Evolutionary conservation across 2,888 invertebrate genomes (phyloP), one percentile per base, ranked within the genome.

Genomic region (Anoplius nigerrimus): DNA sequence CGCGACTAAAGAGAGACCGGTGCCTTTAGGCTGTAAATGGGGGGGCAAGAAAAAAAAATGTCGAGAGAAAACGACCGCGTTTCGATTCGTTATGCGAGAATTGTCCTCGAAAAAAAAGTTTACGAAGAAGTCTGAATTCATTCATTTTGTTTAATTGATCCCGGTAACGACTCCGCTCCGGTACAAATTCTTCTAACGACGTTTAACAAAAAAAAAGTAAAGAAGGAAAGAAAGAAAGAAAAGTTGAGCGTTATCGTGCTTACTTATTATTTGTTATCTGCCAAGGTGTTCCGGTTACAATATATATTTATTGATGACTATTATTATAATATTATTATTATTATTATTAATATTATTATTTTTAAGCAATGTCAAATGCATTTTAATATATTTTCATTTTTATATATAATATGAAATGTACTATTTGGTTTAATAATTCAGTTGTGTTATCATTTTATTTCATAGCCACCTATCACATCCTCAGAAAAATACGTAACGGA

Each of bases 371-470:
- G 84, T 86, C 85, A 87, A 88, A 88, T 87, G 87, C 88, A 87
- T 88, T 87, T 87, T 87, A 88, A 88, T 88, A 88, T 88, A 88
- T 88, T 88, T 87, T 88, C 87, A 88, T 85, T 87, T 86, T 86
- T 88, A 87, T 87, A 87, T 87, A 87, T 84, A 80, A 85, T 84
- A 86, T 82, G 85, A 87, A 87, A 88, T 88, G 88, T 88, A 87
- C 85, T 87, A 87, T 88, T 88, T 88, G 87, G 86, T 88, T 88
- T 86, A 88, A 88, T 85, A 87, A 88, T 83, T 87, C 80, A 76
- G 80, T 82, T 87, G 84, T 86, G 81, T 80, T 82, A 82, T 84
- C 79, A 82, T 84, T 83, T 81, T 75, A 34, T 34, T 79, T 82
- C 69, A 73, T 79, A 71, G 76, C 75, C 77, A 85, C 85, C 85